Conservation (phyloP, 2,113 vertebrate genomes). For the Centropus unirufus region DNA sequence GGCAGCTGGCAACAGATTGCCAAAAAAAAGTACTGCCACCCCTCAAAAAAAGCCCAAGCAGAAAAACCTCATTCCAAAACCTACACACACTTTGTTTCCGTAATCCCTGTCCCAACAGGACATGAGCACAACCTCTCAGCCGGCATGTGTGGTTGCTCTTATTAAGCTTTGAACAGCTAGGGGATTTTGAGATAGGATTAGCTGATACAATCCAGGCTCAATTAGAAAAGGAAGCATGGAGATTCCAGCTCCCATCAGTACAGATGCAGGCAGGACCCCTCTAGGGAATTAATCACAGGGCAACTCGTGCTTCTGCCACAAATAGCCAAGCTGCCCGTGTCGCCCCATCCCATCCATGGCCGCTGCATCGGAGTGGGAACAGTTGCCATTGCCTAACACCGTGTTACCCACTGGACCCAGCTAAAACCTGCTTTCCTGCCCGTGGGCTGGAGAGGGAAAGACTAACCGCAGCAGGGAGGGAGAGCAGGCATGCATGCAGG, state of each 20-base stretch:
- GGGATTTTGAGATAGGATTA: conserved; percentile 26
- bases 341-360: not conserved
- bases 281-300: not conserved
- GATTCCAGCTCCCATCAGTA: not conserved
- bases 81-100: not conserved
- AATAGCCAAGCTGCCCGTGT: not conserved
- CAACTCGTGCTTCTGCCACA: not conserved
- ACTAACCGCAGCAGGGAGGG: not conserved
- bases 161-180: conserved; percentile 7
- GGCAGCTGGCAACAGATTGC: not conserved
- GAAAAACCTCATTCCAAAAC: not conserved
- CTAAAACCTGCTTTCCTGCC: not conserved
- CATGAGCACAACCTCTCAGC: not conserved
- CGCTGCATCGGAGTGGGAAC: not conserved
- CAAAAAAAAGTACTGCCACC: not conserved
- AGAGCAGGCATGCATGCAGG: conserved; percentile 31
- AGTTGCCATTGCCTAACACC: not conserved
- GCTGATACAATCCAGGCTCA: conserved; percentile 5
- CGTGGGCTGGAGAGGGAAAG: conserved; percentile 22
- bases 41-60: not conserved
- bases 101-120: conserved; percentile 15
- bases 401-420: not conserved
- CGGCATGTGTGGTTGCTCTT: not conserved
- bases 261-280: not conserved
- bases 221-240: conserved; percentile 22